These are phyloP conservation scores for Thyatira batis DNA, from an alignment of 2,888 invertebrate species.

Conservation along the genomic window DNA sequence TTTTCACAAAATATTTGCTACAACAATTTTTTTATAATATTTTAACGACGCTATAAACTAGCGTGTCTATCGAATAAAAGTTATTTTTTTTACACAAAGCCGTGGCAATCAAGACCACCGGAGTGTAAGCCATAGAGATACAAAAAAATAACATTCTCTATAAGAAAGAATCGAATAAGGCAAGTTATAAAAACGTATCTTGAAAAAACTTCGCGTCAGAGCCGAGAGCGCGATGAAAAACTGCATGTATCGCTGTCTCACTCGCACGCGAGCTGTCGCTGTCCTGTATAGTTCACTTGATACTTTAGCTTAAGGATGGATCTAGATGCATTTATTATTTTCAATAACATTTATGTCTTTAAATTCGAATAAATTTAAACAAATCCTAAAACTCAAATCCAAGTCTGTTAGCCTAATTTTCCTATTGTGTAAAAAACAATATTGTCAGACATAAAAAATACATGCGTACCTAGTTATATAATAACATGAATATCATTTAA, in stretches of 20 bases:
- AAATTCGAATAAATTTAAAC: no score
- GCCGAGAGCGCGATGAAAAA: conserved; percentile 61
- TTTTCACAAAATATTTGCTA: background rate
- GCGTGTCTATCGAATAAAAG: conserved; percentile 2
- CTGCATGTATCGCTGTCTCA: conserved; percentile 56
- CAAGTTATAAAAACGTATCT: conserved; percentile 61
- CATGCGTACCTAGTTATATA: no score
- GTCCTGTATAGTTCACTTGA: conserved; percentile 45
- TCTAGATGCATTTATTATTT: no score
- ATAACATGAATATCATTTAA: no score
- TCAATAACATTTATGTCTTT: no score
- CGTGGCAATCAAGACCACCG: conserved; percentile 52
- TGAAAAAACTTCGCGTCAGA: conserved; percentile 56
- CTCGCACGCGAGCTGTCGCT: conserved; percentile 55
- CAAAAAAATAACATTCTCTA: conserved; percentile 52
- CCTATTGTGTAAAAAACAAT: no score
- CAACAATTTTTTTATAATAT: background rate
- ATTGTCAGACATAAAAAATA: no score
- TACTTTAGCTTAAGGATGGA: no score
- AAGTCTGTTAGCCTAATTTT: no score
- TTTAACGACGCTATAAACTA: background rate
- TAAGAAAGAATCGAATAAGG: conserved; percentile 59
- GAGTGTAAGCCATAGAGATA: conserved; percentile 34
- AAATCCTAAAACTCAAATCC: no score
- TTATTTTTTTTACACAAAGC: conserved; percentile 7